Evolutionary conservation across 2,113 vertebrate genomes (phyloP).

Genomic region (Odocoileus virginianus): DNA sequence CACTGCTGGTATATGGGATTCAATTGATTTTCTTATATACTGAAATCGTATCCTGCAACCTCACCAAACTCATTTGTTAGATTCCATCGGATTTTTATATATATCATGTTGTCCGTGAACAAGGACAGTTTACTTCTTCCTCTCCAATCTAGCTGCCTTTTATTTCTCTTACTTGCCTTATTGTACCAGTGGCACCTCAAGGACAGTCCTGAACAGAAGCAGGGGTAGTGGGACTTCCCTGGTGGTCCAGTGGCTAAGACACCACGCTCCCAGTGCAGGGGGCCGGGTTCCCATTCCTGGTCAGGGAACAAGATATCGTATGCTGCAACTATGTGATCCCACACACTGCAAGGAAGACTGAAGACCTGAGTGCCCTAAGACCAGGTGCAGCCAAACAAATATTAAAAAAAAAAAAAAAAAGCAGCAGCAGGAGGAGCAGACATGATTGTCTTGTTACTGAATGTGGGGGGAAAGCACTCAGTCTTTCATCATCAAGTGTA

Average conservation of each 20-base stretch:
- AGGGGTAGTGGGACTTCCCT: not conserved
- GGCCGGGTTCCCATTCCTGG: not conserved
- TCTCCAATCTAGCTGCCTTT: not conserved
- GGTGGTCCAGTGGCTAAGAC: not conserved
- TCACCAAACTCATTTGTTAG: not conserved
- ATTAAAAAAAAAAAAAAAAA: not conserved
- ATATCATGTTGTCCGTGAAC: not conserved
- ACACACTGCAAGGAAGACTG: not conserved
- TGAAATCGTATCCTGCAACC: not conserved
- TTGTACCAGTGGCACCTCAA: not conserved
- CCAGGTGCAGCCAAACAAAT: not conserved
- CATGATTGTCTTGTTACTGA: not conserved
- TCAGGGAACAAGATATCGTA: not conserved
- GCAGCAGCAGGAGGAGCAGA: not conserved
- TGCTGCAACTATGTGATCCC: not conserved
- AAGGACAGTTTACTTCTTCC: not conserved
- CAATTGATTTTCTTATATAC: not conserved
- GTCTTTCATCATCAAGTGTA: not conserved
- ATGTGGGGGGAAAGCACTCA: not conserved
- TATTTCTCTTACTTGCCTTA: not conserved
- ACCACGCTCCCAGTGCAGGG: not conserved
- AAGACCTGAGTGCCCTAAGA: not conserved
- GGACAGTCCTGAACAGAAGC: not conserved
- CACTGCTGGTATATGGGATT: not conserved
- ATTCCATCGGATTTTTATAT: not conserved